phyloP scores from a whole-genome alignment of 2,797 vertebrate genomes.

The Gymnoscopelus microlampas region DNA sequence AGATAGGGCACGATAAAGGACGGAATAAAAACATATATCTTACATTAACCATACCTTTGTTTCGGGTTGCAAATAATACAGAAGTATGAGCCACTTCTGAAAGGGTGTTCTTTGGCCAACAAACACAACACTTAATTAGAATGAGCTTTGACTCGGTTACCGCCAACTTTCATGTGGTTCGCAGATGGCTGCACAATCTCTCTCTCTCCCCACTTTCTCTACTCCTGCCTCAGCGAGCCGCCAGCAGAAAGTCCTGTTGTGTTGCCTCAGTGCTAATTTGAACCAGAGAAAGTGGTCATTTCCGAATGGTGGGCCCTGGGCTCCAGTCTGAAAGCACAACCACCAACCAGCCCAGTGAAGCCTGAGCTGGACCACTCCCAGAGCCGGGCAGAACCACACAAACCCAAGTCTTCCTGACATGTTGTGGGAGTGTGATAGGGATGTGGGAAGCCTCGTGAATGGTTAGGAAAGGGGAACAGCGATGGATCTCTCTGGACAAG shows the following conservation, averaged over 20 bases:
- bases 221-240: slow-evolving; percentile 58
- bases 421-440: slow-evolving; percentile 66
- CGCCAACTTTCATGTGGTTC: slow-evolving; percentile 73
- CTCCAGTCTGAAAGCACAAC: slow-evolving; percentile 52
- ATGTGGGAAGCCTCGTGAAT: slow-evolving; percentile 61
- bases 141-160: slow-evolving; percentile 74
- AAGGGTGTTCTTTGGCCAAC: slow-evolving; percentile 70
- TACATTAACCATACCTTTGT: slow-evolving; percentile 47
- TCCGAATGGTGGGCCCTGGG: slow-evolving; percentile 63
- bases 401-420: slow-evolving; percentile 66
- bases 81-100: slow-evolving; percentile 60
- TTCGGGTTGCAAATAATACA: slow-evolving; percentile 46
- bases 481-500: slow-evolving; percentile 39
- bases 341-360: slow-evolving; percentile 51
- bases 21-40: slow-evolving; percentile 32
- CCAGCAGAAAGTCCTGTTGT: slow-evolving; percentile 68
- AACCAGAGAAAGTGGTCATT: slow-evolving; percentile 81
- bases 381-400: slow-evolving; percentile 62
- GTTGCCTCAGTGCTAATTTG: slow-evolving; percentile 81
- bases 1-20: not conserved
- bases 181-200: slow-evolving; percentile 68
- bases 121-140: slow-evolving; percentile 76
- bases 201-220: slow-evolving; percentile 49
- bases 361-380: slow-evolving; percentile 55
- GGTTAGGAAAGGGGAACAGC: slow-evolving; percentile 29